phyloP scores from a whole-genome alignment of 2,888 invertebrate species.

The Andrena chrysosceles region DNA sequence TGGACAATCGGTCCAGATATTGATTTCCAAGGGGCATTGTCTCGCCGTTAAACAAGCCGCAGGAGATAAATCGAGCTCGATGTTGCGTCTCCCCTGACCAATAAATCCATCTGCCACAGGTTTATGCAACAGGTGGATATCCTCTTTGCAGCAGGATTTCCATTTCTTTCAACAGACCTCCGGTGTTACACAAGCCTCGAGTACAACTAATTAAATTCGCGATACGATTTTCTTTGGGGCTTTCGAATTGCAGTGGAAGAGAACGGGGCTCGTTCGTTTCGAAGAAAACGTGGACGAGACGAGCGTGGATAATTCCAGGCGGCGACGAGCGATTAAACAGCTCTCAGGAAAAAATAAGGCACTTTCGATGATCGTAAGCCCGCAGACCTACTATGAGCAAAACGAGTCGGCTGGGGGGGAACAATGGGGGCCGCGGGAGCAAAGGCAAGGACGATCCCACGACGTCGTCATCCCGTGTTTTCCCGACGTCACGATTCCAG shows the following conservation, averaged over 20 bases:
- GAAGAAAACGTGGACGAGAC: background rate
- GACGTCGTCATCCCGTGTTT: slow-evolving; percentile 75
- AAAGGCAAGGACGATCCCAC: slow-evolving; percentile 84
- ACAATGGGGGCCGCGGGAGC: slow-evolving; percentile 84
- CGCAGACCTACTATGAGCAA: slow-evolving; percentile 64
- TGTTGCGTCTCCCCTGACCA: slow-evolving; percentile 56
- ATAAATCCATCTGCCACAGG: slow-evolving; percentile 58
- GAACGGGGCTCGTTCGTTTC: background rate
- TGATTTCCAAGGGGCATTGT: slow-evolving; percentile 65
- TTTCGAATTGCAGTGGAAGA: too few species aligned
- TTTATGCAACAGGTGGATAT: slow-evolving; percentile 68
- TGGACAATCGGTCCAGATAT: slow-evolving; percentile 53
- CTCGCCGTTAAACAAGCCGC: slow-evolving; percentile 51
- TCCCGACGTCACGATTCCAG: slow-evolving; percentile 55
- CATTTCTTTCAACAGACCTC: slow-evolving; percentile 61
- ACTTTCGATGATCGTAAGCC: slow-evolving; percentile 80
- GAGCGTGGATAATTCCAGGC: background rate
- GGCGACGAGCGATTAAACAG: slow-evolving; percentile 34
- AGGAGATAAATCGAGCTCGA: slow-evolving; percentile 63
- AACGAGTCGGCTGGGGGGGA: slow-evolving; percentile 67
- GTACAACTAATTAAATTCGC: slow-evolving; percentile 52
- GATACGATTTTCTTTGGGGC: background rate
- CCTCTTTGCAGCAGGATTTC: slow-evolving; percentile 56
- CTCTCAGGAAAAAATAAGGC: slow-evolving; percentile 75
- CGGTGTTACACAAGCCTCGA: slow-evolving; percentile 41